Percentiles rank a stretch among this genome's conserved stretches.
Evolutionary conservation across 2,888 invertebrate species (phyloP).

Genomic region (Oithona nana): DNA sequence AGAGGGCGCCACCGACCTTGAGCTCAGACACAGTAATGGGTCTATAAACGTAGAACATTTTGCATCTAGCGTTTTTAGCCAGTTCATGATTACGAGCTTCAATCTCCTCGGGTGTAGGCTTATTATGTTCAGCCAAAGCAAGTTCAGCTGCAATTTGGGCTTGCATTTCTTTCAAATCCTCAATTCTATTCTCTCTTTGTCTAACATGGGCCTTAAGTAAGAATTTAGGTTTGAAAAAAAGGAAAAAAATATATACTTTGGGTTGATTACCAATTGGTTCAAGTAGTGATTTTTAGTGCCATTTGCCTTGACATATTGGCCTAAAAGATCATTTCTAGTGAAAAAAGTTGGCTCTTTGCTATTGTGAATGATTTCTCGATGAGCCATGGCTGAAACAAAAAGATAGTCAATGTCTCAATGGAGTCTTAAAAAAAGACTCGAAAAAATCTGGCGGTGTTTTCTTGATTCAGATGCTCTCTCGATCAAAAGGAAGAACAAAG

Average conservation of each 20-base stretch:
- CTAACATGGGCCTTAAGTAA: not conserved
- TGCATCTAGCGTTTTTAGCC: not conserved
- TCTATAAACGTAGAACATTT: not conserved
- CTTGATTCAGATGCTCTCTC: not conserved
- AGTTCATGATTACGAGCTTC: not conserved
- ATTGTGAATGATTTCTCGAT: not conserved
- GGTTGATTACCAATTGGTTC: not conserved
- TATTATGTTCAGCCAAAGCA: not conserved
- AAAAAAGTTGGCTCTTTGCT: not conserved
- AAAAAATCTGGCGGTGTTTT: not conserved
- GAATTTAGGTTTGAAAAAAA: no score
- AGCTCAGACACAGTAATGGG: not conserved
- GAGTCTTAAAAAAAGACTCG: not conserved
- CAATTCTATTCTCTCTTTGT: not conserved
- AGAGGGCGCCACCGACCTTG: not conserved
- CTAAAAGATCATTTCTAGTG: not conserved
- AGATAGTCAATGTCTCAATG: not conserved
- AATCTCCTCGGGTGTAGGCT: not conserved
- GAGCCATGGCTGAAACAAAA: not conserved
- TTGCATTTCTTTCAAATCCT: not conserved
- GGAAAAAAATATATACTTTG: not conserved
- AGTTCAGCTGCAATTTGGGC: not conserved
- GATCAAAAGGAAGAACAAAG: no score
- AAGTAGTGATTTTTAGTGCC: not conserved
- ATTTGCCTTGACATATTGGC: not conserved